A percentile compares a stretch with the other conserved stretches of the same genome.
Conservation (phyloP, 2,888 invertebrate genomes). For the Rhingia rostrata region DNA sequence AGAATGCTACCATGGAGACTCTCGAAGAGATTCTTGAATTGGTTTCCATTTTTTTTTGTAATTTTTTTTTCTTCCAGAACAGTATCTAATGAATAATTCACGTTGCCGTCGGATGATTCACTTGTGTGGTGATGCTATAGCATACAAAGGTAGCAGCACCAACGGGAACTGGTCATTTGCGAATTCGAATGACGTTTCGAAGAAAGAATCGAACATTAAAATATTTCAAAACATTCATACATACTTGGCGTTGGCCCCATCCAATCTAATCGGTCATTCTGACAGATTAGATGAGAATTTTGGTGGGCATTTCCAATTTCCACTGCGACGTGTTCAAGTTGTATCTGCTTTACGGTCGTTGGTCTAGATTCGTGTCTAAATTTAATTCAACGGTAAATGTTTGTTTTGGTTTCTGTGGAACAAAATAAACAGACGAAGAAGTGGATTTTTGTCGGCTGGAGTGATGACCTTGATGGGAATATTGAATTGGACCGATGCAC, state of each 20-base stretch:
- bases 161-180: not conserved
- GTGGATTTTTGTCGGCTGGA: not conserved
- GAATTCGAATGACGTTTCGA: not conserved
- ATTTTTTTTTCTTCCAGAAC: not conserved
- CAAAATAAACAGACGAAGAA: not conserved
- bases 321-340: not conserved
- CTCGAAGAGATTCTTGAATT: constrained; percentile 30
- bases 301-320: not conserved
- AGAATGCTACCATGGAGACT: too few relatives aligned
- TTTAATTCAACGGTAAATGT: constrained; percentile 9
- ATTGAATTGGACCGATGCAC: too few relatives aligned
- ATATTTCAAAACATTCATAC: not conserved
- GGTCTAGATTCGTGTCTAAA: constrained; percentile 17
- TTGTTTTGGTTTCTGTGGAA: constrained; percentile 5
- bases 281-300: not conserved
- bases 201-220: not conserved
- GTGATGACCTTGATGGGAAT: too few relatives aligned
- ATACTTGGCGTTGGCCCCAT: too few relatives aligned
- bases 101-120: constrained; percentile 44
- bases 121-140: not conserved
- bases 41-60: constrained; percentile 14
- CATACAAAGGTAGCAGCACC: not conserved
- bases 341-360: constrained; percentile 17
- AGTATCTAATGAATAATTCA: constrained; percentile 45
- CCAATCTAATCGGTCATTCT: not conserved